Percentiles rank a stretch among this genome's conserved stretches.
These are phyloP conservation scores for Carcharodon carcharias DNA, from an alignment of 2,797 vertebrate genomes.

Conservation along the genomic window DNA sequence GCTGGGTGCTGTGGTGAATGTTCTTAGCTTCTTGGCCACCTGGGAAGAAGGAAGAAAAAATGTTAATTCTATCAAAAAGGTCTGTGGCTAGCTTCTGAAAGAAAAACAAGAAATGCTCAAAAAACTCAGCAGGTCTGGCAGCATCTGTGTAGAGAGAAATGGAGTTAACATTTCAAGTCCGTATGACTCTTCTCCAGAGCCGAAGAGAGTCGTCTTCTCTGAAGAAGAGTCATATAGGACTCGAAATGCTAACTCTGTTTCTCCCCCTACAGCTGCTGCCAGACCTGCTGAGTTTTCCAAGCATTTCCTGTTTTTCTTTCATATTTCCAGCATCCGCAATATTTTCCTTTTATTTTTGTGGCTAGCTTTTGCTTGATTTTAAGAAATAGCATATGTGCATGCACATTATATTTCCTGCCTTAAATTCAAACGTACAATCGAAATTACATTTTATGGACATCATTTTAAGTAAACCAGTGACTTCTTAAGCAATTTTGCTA, in stretches of 20 bases:
- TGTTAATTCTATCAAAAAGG: background rate
- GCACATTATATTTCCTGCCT: background rate
- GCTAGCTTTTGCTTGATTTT: background rate
- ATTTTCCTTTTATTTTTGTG: background rate
- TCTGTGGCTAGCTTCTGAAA: background rate
- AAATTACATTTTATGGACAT: background rate
- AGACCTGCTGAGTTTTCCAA: no score
- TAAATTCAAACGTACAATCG: background rate
- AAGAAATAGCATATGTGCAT: background rate
- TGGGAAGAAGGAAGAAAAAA: background rate
- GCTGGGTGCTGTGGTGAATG: background rate
- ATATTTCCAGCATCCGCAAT: no score
- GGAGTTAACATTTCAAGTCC: no score
- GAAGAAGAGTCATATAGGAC: no score
- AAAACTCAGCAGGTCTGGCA: no score
- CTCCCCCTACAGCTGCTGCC: no score
- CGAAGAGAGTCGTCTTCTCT: no score
- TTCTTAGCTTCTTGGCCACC: background rate
- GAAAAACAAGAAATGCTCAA: no score
- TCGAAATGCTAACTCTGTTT: no score
- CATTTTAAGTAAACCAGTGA: background rate
- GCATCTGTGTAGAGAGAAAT: no score
- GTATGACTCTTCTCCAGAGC: no score
- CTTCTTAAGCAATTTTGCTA: background rate
- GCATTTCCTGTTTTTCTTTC: no score